A percentile compares a stretch with the other conserved stretches of the same genome.
These are phyloP conservation scores for Rhinolophus sinicus DNA, from an alignment of 2,113 vertebrate genomes.

Conservation along the genomic window DNA sequence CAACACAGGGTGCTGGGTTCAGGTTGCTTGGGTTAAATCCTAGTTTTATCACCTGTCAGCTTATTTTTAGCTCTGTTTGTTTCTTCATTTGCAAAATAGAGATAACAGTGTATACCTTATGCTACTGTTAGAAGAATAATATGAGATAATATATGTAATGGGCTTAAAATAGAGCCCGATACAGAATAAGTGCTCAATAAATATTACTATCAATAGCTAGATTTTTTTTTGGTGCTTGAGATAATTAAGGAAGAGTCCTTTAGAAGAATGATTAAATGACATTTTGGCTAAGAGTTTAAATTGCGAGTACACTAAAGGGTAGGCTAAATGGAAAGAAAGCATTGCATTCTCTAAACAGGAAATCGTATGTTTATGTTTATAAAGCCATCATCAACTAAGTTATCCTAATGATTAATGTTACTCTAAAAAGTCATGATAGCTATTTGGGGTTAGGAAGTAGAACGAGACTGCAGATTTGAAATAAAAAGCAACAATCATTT, in stretches of 20 bases:
- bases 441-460: background rate
- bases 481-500: background rate
- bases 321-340: background rate
- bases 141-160: background rate
- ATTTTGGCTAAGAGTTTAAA: slow-evolving; percentile 1
- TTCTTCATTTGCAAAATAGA: slow-evolving; percentile 12
- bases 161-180: background rate
- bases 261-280: background rate
- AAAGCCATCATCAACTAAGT: background rate
- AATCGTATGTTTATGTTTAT: background rate
- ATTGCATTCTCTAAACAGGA: background rate
- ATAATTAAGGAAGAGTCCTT: slow-evolving; percentile 13
- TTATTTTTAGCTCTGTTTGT: slow-evolving; percentile 19
- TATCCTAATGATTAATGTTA: background rate
- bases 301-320: background rate
- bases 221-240: slow-evolving; percentile 25
- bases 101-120: background rate
- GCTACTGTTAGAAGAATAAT: background rate
- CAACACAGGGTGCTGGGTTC: background rate
- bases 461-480: background rate
- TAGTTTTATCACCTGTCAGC: background rate
- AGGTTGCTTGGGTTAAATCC: background rate
- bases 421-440: background rate
- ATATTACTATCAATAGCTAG: background rate
- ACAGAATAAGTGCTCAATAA: background rate